A percentile compares a stretch with the other conserved stretches of the same genome.
phyloP scores from a whole-genome alignment of 2,113 vertebrate genomes.

The Callaeas wilsoni region DNA sequence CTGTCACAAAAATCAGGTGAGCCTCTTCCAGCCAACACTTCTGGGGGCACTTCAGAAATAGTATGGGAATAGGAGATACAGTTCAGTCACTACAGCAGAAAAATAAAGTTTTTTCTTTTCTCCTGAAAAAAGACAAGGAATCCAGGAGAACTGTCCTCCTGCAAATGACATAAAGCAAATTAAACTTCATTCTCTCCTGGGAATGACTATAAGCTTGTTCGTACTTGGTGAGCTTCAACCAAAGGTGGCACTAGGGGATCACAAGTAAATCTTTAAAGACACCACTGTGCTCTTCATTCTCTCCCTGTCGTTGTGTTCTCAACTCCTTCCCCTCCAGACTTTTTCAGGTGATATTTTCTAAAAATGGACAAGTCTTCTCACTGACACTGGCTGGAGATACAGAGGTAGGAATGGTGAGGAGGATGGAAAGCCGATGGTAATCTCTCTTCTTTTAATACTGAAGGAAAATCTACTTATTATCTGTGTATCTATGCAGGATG shows the following conservation, averaged over 20 bases:
- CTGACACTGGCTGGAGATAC: neutral
- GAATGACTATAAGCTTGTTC: neutral
- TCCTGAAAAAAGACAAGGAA: neutral
- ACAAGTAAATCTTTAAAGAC: neutral
- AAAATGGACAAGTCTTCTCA: neutral
- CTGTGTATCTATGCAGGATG: neutral
- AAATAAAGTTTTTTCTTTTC: constrained; percentile 14
- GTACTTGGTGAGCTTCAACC: neutral
- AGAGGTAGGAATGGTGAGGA: neutral
- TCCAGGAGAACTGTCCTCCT: neutral
- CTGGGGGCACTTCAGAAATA: neutral
- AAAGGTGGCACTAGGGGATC: constrained; percentile 22
- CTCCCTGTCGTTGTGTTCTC: neutral
- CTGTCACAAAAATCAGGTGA: neutral
- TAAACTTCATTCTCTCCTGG: neutral
- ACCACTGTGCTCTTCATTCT: neutral
- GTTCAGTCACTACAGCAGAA: neutral
- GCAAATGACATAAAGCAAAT: neutral
- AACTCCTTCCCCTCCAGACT: neutral
- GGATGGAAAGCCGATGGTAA: neutral
- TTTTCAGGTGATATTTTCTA: neutral
- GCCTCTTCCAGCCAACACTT: neutral
- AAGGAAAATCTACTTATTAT: neutral
- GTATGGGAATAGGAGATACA: neutral
- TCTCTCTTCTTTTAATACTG: neutral